Evolutionary conservation across 2,888 invertebrate genomes (phyloP).

Genomic region (Epistrophe eligans): DNA sequence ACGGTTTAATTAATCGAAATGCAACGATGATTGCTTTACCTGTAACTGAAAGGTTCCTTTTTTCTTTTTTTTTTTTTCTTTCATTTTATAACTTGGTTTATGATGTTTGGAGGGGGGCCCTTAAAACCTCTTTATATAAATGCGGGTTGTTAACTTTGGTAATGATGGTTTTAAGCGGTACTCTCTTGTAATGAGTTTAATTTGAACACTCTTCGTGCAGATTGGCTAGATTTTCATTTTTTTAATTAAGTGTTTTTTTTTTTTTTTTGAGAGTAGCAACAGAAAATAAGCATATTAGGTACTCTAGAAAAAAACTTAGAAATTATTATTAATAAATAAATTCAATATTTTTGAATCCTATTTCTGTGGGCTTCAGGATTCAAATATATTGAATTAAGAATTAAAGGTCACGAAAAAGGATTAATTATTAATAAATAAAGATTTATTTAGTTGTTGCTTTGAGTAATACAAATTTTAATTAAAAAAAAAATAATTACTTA

Average conservation of each 20-base stretch:
- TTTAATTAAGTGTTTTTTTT: conserved; percentile 45
- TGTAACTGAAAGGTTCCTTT: conserved; percentile 31
- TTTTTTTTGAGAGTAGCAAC: background rate
- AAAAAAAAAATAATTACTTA: too few species aligned
- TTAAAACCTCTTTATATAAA: background rate
- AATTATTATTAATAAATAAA: background rate
- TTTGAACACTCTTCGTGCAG: conserved; percentile 5
- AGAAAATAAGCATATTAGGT: background rate
- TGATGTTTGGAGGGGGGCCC: background rate
- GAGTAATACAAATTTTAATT: background rate
- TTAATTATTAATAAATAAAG: too few species aligned
- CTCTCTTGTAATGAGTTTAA: conserved; percentile 54
- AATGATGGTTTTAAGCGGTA: conserved; percentile 33
- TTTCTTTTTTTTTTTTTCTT: conserved; percentile 2
- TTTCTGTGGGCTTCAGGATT: too few species aligned
- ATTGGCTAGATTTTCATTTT: conserved; percentile 9
- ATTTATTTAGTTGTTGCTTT: background rate
- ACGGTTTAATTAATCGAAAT: conserved; percentile 74
- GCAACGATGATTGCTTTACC: conserved; percentile 59
- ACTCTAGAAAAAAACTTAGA: background rate
- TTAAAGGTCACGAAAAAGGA: too few species aligned
- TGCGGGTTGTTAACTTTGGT: conserved; percentile 28
- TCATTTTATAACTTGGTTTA: background rate
- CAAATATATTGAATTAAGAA: too few species aligned
- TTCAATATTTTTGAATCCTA: too few species aligned